Evolutionary conservation across 2,113 vertebrate species (phyloP).

Genomic region (Myanophis thanlyinensis): DNA sequence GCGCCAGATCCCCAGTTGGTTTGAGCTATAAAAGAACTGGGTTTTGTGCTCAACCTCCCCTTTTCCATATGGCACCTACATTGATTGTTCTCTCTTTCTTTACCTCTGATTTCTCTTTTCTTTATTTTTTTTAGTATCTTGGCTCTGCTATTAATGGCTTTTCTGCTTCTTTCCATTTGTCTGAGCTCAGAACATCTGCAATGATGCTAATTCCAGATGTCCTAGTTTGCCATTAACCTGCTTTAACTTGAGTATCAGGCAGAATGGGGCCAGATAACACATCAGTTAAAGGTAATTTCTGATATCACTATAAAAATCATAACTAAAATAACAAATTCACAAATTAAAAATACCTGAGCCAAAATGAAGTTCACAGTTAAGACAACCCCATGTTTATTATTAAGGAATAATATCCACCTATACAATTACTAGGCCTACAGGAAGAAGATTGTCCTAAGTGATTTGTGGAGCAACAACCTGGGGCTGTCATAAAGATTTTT

Average conservation of each 20-base stretch:
- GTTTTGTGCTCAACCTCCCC: background rate
- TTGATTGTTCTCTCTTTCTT: background rate
- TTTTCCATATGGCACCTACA: background rate
- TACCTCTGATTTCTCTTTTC: background rate
- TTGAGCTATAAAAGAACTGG: background rate
- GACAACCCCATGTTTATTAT: background rate
- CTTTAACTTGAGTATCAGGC: background rate
- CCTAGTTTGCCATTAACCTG: background rate
- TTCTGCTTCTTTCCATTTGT: background rate
- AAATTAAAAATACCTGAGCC: background rate
- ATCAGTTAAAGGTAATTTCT: background rate
- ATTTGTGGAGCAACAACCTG: background rate
- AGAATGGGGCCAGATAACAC: background rate
- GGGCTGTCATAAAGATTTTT: background rate
- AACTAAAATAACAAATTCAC: background rate
- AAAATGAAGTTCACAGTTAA: background rate
- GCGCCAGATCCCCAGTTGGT: background rate
- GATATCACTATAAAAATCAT: background rate
- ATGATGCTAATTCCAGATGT: background rate
- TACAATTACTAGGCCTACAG: background rate
- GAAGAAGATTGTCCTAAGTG: background rate
- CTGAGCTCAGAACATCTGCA: background rate
- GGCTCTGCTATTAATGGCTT: background rate
- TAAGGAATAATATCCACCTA: background rate
- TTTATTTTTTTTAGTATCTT: background rate